Base-by-base conservation (phyloP, 2,113 vertebrate species). In the Etheostoma cragini region DNA sequence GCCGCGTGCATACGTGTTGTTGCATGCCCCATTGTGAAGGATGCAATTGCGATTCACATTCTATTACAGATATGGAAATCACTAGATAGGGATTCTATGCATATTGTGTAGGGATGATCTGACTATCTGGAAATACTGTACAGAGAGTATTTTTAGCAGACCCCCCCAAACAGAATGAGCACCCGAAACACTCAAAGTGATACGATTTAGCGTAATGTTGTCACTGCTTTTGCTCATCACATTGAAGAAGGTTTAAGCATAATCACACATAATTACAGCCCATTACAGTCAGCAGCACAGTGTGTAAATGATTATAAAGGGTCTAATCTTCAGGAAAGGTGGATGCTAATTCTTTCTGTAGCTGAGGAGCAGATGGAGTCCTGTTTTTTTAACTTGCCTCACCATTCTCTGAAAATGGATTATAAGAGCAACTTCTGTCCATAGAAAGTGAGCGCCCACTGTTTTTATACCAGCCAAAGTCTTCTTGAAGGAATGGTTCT, bases 241-340 rank as follows among this genome's bases (percentile, higher is more conserved):
- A 75, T 81, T 76, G 33, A 72, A 68, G 57, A 70, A 81, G 70
- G 58, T 77, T 83, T 76, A 78, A 45, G 71, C 73, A 83, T 81
- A 87, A 89, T 87, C 79, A 54, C 78, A 71, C 21, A 64, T 86
- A 86, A 84, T 86, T 87, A 85, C 61, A 52, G 50, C 35, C 68
- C 53, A 77, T 88, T 83, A 80, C 58, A 49, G n/a, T 69, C 47
- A 46, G 30, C 13, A 65, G 47, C 68, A 26, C 64, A 56, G 45
- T 49, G 45, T 67, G 66, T 22, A 57, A 75, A 64, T 58, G 68
- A 79, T 80, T 64, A 84, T 54, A 79, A 71, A 81, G 56, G 56
- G 63, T 54, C 24, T 74, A 73, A 78, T 66, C 71, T 49, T 72
- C 58, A n/a, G 50, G n/a, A 71, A 84, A 87, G 83, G 81, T 84